Conservation (phyloP, 2,113 vertebrate genomes). For the Mustela lutreola region DNA sequence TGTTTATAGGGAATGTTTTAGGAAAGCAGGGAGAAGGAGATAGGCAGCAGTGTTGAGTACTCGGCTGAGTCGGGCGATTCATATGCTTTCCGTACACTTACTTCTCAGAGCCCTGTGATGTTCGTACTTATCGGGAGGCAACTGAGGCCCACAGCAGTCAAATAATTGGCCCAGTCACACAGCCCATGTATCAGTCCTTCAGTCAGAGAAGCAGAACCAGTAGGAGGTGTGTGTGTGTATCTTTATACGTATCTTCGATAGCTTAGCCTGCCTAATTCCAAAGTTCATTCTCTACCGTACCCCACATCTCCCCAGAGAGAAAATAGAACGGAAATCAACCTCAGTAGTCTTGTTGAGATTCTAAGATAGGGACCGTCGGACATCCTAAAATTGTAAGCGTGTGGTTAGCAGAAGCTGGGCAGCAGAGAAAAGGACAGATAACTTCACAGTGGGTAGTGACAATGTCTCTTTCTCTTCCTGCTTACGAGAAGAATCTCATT, state of each 20-base stretch:
- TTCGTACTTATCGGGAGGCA: constrained; percentile 1
- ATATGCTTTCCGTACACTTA: constrained; percentile 15
- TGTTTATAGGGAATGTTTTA: neutral
- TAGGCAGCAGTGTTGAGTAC: neutral
- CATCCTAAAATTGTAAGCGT: neutral
- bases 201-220: neutral
- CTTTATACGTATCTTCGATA: neutral
- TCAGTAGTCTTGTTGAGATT: neutral
- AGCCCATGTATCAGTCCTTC: neutral
- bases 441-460: neutral
- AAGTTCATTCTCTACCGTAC: constrained; percentile 27
- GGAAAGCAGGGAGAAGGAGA: neutral
- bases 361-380: neutral
- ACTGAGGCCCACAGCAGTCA: neutral
- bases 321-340: constrained; percentile 17
- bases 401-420: constrained; percentile 4
- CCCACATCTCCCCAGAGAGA: neutral
- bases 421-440: neutral
- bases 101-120: neutral
- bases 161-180: neutral
- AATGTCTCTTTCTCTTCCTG: neutral
- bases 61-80: neutral
- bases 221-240: neutral
- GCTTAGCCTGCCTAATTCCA: constrained; percentile 37
- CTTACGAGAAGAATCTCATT: neutral